Base-by-base conservation (phyloP, 2,888 invertebrate species). In the Notodromas monacha region DNA sequence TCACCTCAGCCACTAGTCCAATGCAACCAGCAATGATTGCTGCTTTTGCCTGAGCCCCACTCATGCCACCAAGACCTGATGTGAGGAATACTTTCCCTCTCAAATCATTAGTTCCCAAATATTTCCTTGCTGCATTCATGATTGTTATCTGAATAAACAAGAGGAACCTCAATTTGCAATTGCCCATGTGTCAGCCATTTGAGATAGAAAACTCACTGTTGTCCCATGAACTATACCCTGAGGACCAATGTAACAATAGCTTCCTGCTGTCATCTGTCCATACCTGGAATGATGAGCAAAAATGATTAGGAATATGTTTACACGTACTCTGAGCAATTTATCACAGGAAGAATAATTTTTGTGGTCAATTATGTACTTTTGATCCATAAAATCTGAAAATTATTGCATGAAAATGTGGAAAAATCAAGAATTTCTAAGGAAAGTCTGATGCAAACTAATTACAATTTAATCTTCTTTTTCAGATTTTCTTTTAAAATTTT, bases 161-260 rank as follows among this genome's bases (percentile, higher is more conserved):
- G 21, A 8, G 6, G 6, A 21, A 21, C 21, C n/a, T 21, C 8
- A 21, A 21, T 8, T n/a, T 21, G 21, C 6, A 8, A 21, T 21
- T n/a, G n/a, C n/a, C n/a, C n/a, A n/a, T n/a, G n/a, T n/a, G n/a
- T n/a, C 6, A 21, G 21, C 6, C 21, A 21, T n/a, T 21, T 21
- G 21, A n/a, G n/a, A n/a, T n/a, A 21, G n/a, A 21, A 21, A 21
- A 40, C 45, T 40, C 43, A 60, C 58, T 34, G 58, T 58, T 3
- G 61, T 63, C 14, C 62, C 62, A 40, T 63, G 62, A 8, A 62
- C 61, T 35, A 63, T 63, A 12, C 61, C 61, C 40, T 63, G 61
- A 5, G 61, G 60, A 4, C 62, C 61, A 37, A 62, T 62, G 43
- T 63, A 62, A 37, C 60, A 60, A 40, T 52, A 63, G 38, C 56